Conservation (phyloP, 2,888 invertebrate genomes). For the Drosophila kambysellisi region DNA sequence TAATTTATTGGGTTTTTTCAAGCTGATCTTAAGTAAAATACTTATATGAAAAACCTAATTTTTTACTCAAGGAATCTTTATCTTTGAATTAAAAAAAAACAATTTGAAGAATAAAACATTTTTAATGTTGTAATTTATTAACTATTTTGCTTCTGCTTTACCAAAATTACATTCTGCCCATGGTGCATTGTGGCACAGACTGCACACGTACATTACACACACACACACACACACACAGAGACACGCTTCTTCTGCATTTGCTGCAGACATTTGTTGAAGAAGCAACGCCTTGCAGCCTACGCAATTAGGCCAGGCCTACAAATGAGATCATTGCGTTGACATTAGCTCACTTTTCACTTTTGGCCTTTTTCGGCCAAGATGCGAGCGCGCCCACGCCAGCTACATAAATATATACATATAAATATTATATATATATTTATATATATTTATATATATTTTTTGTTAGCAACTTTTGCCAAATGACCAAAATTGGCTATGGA, state of each 20-base stretch:
- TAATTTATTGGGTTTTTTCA: neutral
- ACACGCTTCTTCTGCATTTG: slow-evolving; percentile 17
- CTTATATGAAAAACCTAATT: neutral
- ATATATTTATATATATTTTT: neutral
- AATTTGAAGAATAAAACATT: neutral
- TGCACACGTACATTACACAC: slow-evolving; percentile 11
- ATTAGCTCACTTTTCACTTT: slow-evolving; percentile 80
- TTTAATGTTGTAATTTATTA: neutral
- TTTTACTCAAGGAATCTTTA: neutral
- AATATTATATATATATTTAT: neutral
- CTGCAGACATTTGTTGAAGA: slow-evolving; percentile 28
- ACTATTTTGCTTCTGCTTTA: neutral
- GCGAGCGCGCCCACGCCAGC: slow-evolving; percentile 36
- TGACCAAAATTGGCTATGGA: slow-evolving; percentile 68
- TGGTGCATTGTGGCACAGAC: slow-evolving; percentile 1
- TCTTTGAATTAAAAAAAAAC: neutral
- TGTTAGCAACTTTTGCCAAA: slow-evolving; percentile 44
- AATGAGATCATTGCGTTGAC: slow-evolving; percentile 77
- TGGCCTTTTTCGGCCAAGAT: slow-evolving; percentile 62
- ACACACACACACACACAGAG: slow-evolving; percentile 14
- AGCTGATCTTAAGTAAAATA: neutral
- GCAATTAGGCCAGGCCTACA: slow-evolving; percentile 72
- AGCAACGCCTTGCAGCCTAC: slow-evolving; percentile 50
- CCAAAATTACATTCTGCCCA: neutral
- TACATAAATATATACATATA: neutral